A percentile compares a stretch with the other conserved stretches of the same genome.
Evolutionary conservation across 2,113 vertebrate species (phyloP).

Genomic region (Oncorhynchus keta): DNA sequence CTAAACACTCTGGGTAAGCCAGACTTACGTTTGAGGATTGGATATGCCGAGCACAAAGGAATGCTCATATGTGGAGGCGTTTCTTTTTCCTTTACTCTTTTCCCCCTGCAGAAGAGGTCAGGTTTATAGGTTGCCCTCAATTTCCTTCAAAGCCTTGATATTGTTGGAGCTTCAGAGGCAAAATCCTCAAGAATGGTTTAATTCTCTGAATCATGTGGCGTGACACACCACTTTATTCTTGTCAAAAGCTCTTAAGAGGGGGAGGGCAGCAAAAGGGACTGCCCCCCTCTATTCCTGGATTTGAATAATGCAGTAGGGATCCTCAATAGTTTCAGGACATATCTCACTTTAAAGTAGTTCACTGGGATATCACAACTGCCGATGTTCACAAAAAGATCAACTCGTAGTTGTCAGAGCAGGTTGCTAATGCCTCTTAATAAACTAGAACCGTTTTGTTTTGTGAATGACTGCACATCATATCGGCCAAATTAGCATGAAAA

Average conservation of each 20-base stretch:
- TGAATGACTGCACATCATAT: too few relatives aligned
- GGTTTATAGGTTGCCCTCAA: conserved; percentile 16
- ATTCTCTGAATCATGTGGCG: conserved; percentile 9
- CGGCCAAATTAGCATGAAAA: too few relatives aligned
- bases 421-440: too few relatives aligned
- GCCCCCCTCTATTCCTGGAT: background rate
- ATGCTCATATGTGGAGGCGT: background rate
- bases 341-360: background rate
- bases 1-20: background rate
- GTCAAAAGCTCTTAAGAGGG: conserved; percentile 1
- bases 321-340: background rate
- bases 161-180: conserved; percentile 7
- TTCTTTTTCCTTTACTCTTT: too few relatives aligned
- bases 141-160: conserved; percentile 20
- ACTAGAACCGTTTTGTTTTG: too few relatives aligned
- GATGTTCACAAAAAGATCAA: too few relatives aligned
- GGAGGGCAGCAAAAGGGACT: background rate
- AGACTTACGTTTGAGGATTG: background rate
- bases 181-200: conserved; percentile 9
- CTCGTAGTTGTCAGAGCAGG: too few relatives aligned
- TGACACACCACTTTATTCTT: conserved; percentile 9
- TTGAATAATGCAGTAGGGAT: background rate
- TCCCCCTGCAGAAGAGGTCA: background rate
- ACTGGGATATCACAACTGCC: background rate
- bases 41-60: background rate